Conservation (phyloP, 1,140 invertebrate species). For the Meloidogyne chitwoodi region DNA sequence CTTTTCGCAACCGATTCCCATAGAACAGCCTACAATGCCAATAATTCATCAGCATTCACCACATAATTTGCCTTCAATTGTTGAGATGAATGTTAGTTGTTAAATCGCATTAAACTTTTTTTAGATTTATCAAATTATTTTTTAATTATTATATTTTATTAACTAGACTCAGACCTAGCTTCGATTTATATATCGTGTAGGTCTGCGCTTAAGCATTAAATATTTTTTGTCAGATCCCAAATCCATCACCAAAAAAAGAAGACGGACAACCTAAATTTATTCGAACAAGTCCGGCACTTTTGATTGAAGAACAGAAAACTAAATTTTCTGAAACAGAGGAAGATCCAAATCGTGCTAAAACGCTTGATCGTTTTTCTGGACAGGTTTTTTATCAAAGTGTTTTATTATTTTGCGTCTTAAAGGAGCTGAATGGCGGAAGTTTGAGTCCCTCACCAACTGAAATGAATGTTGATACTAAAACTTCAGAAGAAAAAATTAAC, state of each 20-base stretch:
- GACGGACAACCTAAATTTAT: neutral
- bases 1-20: neutral
- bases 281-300: neutral
- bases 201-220: no score
- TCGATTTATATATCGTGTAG: no score
- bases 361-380: neutral
- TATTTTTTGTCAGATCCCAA: neutral
- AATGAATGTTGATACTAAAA: neutral
- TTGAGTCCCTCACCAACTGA: neutral
- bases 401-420: neutral
- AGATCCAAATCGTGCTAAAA: neutral
- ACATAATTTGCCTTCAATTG: neutral
- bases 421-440: slow-evolving; percentile 5
- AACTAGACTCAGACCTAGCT: no score
- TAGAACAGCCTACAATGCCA: neutral
- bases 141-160: neutral
- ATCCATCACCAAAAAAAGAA: neutral
- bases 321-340: neutral
- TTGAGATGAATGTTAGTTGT: neutral
- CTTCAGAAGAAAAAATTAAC: slow-evolving; percentile 8
- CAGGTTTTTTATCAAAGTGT: neutral
- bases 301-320: neutral
- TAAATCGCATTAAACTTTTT: no score
- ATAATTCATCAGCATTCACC: neutral
- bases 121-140: no score